phyloP scores from a whole-genome alignment of 2,113 vertebrate species.

The Peromyscus polionotus region DNA sequence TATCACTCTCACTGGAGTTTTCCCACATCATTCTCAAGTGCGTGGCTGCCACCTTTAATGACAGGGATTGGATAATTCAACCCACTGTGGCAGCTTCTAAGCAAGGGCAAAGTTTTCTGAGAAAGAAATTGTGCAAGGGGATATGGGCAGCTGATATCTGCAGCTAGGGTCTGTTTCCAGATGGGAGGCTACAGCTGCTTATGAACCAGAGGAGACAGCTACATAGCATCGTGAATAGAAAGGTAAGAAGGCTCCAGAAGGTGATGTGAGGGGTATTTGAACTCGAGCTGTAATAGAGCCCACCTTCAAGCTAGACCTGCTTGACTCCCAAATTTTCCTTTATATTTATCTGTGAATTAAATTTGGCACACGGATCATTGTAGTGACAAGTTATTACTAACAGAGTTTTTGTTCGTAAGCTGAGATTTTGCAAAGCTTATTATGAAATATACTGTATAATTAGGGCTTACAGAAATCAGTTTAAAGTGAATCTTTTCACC shows the following conservation, averaged over 20 bases:
- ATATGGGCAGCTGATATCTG: neutral
- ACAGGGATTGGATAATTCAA: constrained; percentile 62
- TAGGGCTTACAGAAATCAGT: constrained; percentile 72
- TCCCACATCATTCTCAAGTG: constrained; percentile 76
- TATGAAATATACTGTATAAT: constrained; percentile 79
- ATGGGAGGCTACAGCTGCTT: neutral
- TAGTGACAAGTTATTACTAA: constrained; percentile 76
- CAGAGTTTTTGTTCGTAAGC: constrained; percentile 70
- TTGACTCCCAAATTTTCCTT: constrained; percentile 71
- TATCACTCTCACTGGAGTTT: constrained; percentile 79
- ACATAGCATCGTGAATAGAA: neutral
- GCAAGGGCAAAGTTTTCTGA: constrained; percentile 53
- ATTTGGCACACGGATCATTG: constrained; percentile 73
- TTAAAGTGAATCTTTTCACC: constrained; percentile 70
- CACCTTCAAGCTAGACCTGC: constrained; percentile 30
- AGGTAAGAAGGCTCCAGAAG: neutral
- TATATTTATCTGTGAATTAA: constrained; percentile 74
- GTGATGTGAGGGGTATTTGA: neutral
- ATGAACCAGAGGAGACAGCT: neutral
- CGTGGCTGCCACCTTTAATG: constrained; percentile 74
- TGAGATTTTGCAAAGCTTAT: constrained; percentile 79
- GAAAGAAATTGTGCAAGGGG: constrained; percentile 28
- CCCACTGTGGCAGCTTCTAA: constrained; percentile 50
- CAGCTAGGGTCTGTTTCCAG: neutral
- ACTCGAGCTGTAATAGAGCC: neutral